These are phyloP conservation scores for Otolemur crassicaudatus DNA, from an alignment of 2,797 vertebrate species.

Conservation along the genomic window DNA sequence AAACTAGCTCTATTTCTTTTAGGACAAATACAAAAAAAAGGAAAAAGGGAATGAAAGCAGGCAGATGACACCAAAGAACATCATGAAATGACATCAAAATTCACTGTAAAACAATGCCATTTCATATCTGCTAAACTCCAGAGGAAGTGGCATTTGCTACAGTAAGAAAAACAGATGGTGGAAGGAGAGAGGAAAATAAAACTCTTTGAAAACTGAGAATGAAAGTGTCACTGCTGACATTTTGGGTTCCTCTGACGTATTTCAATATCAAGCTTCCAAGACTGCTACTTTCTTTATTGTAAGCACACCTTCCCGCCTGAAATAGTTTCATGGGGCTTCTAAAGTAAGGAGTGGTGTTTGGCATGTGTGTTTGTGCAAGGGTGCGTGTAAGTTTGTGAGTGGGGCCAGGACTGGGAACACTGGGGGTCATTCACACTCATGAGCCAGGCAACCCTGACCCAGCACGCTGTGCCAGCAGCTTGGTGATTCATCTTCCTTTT, in stretches of 20 bases:
- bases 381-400: constrained; percentile 27
- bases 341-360: constrained; percentile 70
- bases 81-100: constrained; percentile 49
- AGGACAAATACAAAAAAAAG: background rate
- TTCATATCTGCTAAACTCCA: constrained; percentile 65
- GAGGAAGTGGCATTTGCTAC: constrained; percentile 72
- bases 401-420: constrained; percentile 23
- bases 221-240: constrained; percentile 79
- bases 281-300: constrained; percentile 73
- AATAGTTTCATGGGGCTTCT: constrained; percentile 73
- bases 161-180: constrained; percentile 80
- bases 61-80: background rate
- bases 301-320: constrained; percentile 69
- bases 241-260: constrained; percentile 76
- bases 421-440: constrained; percentile 73
- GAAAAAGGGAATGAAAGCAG: rapidly evolving
- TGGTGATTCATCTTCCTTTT: constrained; percentile 74
- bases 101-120: constrained; percentile 53
- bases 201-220: constrained; percentile 79
- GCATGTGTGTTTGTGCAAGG: background rate
- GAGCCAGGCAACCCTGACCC: constrained; percentile 67
- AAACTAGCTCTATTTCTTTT: constrained; percentile 1
- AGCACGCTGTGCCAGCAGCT: constrained; percentile 20
- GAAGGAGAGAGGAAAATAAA: constrained; percentile 73
- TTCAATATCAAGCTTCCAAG: constrained; percentile 77